Evolutionary conservation across 2,113 vertebrate species (phyloP).

Genomic region (Salminus brasiliensis): DNA sequence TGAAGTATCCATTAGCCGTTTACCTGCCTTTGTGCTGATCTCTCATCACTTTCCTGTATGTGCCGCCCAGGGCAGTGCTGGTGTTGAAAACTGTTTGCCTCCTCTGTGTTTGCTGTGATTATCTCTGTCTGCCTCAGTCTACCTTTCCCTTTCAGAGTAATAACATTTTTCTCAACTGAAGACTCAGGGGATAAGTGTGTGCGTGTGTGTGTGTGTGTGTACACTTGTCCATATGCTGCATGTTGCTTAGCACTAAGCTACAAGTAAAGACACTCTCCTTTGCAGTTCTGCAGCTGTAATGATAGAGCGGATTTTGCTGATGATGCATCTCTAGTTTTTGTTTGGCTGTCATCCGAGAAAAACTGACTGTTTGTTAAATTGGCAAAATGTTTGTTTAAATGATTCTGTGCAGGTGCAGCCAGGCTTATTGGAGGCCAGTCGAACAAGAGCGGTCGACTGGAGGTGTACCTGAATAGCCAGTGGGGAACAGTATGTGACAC

Average conservation of each 20-base stretch:
- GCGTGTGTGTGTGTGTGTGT: neutral
- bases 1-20: conserved; percentile 7
- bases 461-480: conserved; percentile 78
- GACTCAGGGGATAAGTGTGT: conserved; percentile 9
- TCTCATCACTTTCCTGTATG: conserved; percentile 39
- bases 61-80: neutral
- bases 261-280: conserved; percentile 7
- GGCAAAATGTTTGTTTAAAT: neutral
- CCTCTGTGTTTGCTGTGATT: conserved; percentile 39
- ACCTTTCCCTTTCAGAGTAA: conserved; percentile 29
- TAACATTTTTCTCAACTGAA: conserved; percentile 6
- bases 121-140: conserved; percentile 34
- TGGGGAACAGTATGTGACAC: conserved; percentile 86
- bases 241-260: neutral
- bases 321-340: conserved; percentile 13
- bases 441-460: conserved; percentile 70
- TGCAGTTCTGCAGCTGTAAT: conserved; percentile 25
- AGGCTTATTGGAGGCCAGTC: conserved; percentile 73
- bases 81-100: conserved; percentile 31
- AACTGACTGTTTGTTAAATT: neutral
- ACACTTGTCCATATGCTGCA: conserved; percentile 6
- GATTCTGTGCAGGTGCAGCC: conserved; percentile 73
- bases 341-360: neutral
- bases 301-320: conserved; percentile 5
- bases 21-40: conserved; percentile 27